A percentile compares a stretch with the other conserved stretches of the same genome.
phyloP scores from a whole-genome alignment of 2,888 invertebrate species.

The Drosophila tripunctata region DNA sequence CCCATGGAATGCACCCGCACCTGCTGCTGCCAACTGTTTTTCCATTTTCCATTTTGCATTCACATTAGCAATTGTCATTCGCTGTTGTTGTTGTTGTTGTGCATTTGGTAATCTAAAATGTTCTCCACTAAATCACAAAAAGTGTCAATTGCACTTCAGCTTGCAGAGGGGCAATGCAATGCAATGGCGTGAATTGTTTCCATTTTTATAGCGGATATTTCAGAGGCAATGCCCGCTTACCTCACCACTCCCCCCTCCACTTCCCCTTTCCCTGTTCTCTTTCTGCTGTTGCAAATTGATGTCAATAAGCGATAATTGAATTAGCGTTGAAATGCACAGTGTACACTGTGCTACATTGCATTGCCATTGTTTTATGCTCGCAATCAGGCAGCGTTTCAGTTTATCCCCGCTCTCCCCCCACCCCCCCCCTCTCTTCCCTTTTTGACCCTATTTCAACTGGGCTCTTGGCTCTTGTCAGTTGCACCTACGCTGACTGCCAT shows the following conservation, averaged over 20 bases:
- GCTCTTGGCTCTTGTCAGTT: constrained; percentile 15
- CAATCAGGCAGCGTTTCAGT: constrained; percentile 44
- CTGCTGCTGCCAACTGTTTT: constrained; percentile 59
- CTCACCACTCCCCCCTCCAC: not conserved
- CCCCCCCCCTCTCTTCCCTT: not conserved
- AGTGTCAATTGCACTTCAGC: constrained; percentile 72
- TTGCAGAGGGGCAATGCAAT: constrained; percentile 10
- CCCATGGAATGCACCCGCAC: constrained; percentile 38
- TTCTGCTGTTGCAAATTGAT: constrained; percentile 64
- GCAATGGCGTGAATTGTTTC: constrained; percentile 15
- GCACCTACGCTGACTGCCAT: constrained; percentile 18
- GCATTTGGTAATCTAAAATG: constrained; percentile 66
- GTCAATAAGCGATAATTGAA: constrained; percentile 82
- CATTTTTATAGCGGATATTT: constrained; percentile 46
- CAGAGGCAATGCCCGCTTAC: constrained; percentile 22
- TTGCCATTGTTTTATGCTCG: constrained; percentile 49
- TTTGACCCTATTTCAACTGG: constrained; percentile 5
- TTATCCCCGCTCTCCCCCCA: not conserved
- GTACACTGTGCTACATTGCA: constrained; percentile 66
- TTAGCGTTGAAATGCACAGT: constrained; percentile 72
- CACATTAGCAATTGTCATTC: constrained; percentile 65
- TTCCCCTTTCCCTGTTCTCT: not conserved
- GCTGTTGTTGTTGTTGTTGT: constrained; percentile 29
- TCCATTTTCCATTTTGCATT: constrained; percentile 44
- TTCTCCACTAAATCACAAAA: constrained; percentile 71